Conservation (phyloP, 2,888 invertebrate genomes). For the Ennomos quercinarius region DNA sequence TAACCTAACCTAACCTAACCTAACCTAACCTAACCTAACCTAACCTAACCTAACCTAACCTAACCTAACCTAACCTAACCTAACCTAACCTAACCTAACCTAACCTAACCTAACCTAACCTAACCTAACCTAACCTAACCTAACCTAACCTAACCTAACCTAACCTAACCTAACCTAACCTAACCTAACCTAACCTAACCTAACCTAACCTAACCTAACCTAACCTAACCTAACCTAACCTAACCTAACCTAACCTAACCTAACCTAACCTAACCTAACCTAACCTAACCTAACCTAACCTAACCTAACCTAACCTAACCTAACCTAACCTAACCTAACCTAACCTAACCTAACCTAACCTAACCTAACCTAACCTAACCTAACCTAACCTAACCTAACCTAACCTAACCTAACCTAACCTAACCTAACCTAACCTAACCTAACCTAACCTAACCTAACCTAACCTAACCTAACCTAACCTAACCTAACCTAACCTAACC, state of each 20-base stretch:
- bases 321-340: constrained; percentile 17
- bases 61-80: constrained; percentile 15
- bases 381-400: constrained; percentile 14
- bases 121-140: constrained; percentile 18
- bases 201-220: constrained; percentile 17
- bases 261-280: constrained; percentile 17
- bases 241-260: constrained; percentile 17
- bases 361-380: constrained; percentile 17
- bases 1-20: constrained; percentile 19
- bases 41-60: constrained; percentile 19
- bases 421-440: constrained; percentile 17
- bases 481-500: constrained; percentile 17
- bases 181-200: constrained; percentile 17
- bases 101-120: constrained; percentile 29
- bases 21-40: constrained; percentile 19
- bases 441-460: constrained; percentile 17
- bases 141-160: constrained; percentile 12
- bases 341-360: constrained; percentile 17
- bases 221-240: constrained; percentile 15
- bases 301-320: constrained; percentile 28
- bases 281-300: constrained; percentile 26
- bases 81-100: constrained; percentile 13
- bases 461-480: constrained; percentile 17
- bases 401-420: constrained; percentile 17
- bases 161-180: constrained; percentile 17